Evolutionary conservation across 2,113 vertebrate species (phyloP).

Genomic region (Zootoca vivipara): DNA sequence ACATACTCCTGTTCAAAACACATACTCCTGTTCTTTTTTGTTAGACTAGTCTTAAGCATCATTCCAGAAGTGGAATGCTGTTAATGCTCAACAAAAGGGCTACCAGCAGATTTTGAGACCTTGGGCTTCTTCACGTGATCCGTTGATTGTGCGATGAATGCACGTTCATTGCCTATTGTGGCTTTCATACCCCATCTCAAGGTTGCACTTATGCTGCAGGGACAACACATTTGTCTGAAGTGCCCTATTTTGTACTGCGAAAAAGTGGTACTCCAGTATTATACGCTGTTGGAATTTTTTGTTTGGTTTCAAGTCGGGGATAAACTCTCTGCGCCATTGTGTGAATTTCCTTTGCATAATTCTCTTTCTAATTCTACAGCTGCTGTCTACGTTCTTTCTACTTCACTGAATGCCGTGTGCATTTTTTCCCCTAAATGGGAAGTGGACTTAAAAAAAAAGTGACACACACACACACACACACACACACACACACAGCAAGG

Average conservation of each 20-base stretch:
- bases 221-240: no score
- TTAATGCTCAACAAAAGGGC: not conserved
- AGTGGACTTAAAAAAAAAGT: not conserved
- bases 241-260: no score
- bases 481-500: not conserved
- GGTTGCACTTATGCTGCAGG: not conserved
- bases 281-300: not conserved
- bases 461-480: not conserved
- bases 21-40: not conserved
- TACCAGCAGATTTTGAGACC: not conserved
- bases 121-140: not conserved
- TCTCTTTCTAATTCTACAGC: not conserved
- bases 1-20: not conserved
- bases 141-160: not conserved
- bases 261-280: not conserved
- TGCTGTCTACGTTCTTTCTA: not conserved
- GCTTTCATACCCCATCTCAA: not conserved
- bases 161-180: not conserved
- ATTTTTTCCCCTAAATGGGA: not conserved
- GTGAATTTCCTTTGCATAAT: not conserved
- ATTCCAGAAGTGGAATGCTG: not conserved
- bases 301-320: not conserved
- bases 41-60: not conserved
- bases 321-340: not conserved
- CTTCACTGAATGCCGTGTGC: no score